Evolutionary conservation across 2,888 invertebrate species (phyloP), one percentile per base, ranked within the genome.

Genomic region (Tineola bisselliella): DNA sequence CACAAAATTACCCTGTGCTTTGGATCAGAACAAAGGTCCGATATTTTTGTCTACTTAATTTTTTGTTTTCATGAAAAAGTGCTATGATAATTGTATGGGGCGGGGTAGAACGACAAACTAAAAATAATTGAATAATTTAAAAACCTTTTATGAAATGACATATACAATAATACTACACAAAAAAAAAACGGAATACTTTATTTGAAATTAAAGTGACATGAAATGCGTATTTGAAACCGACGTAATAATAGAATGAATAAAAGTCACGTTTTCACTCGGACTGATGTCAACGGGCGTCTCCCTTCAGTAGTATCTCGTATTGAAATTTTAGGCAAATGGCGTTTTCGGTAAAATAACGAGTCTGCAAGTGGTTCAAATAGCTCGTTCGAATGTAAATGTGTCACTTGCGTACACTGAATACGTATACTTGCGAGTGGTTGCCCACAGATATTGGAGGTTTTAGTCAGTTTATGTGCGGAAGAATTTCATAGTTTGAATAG

Each of bases 291-390:
- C 64, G 62, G 2, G 25, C 25, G 67, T 19, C 63, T 67, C 70
- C 65, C 65, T 70, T 70, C 68, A 68, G 65, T 65, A 67, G 66
- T 69, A 70, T 71, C 71, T 71, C 67, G 74, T 75, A 77, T 77
- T 72, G 75, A 68, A 71, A 75, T 74, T 76, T 77, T 74, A 75
- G 73, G 73, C 71, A 78, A 79, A 77, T 76, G 71, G 74, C 69
- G 69, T 72, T 73, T 72, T 70, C 64, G 66, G 64, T 66, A 66
- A 70, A 73, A 74, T 77, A 73, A 74, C 70, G 65, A 69, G 65
- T 65, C 68, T 67, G 67, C 64, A 66, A 73, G 69, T 70, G 68
- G 66, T 65, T 65, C 66, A 66, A 72, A 75, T 73, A 69, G 72
- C 71, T 75, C 72, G 72, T 77, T 77, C 69, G 68, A 64, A 76